Evolutionary conservation across 1,140 invertebrate species (phyloP), one percentile per base, ranked within the genome.

Genomic region (Brachionus koreanus): DNA sequence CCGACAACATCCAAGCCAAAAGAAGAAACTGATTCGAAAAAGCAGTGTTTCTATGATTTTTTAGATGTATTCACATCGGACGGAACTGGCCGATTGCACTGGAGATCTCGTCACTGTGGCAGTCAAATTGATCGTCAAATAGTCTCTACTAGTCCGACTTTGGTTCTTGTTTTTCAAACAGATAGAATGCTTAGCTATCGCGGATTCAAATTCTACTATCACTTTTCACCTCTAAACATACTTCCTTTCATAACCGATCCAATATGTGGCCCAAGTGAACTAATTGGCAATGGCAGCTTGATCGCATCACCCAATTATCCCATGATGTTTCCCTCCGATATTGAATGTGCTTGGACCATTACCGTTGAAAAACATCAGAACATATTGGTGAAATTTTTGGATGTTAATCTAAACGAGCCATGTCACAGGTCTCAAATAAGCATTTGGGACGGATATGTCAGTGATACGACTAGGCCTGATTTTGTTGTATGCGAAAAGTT

Each of bases 31-130:
- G 7, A 37, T 19, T 39, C 76, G 10, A 79, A 65, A 42, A 39
- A 35, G 16, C 76, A 79, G 57, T 79, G 76, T 29, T 79, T 79
- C 35, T 79, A 79, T 35, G 76, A 79, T 61, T 79, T 79, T 79
- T 42, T 79, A 25, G 76, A 79, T 35, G 61, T 79, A 0, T 79
- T 79, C 35, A 61, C 76, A 35, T 61, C 76, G 9, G 76, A 79
- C 25, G 76, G 76, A 12, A 49, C 52, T 13, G 76, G 76, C 25
- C 49, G 76, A 61, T 13, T 61, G 16, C 57, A 61, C 49, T 79
- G 76, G 76, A 23, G 61, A 19, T 79, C 76, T 2, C 49, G 76
- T 10, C 61, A 79, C 61, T 79, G 76, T 19, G 76, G 76, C 49
- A 61, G 6, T 12, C 49, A 61, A 33, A 79, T 79, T 16, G 76